Base-by-base conservation (phyloP, 1,140 invertebrate genomes). In the Chrysomallon squamiferum region DNA sequence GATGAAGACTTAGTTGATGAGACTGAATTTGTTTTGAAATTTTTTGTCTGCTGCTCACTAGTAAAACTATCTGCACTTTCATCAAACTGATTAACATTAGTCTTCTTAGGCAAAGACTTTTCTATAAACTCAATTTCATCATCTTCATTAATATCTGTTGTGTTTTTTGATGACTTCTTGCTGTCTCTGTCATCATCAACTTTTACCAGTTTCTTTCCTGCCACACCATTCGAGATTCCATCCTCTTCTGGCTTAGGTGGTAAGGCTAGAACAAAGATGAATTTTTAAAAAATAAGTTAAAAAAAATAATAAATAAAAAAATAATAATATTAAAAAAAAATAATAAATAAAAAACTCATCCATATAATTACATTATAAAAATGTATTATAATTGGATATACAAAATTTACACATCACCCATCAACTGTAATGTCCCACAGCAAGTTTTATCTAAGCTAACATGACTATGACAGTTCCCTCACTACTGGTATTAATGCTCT, bases 211-310 rank as follows among this genome's bases (percentile, higher is more conserved):
- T 78, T 78, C 62, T 76, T 76, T n/a, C 70, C 71, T 57, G 76
- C 56, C 35, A 75, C 71, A 35, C 80, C 78, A 78, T 83, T 82
- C 78, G 81, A 82, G 79, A 83, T 84, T 78, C 76, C 80, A 72
- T 83, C 83, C 77, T 83, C 83, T 68, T 82, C 78, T 73, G 80
- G 71, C 66, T 83, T 83, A 45, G 75, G 72, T 57, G 79, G 73
- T 77, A 84, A 78, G 71, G 81, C 81, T 83, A 70, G 11, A 71
- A 76, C 20, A 35, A 38, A 6, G 68, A 18, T n/a, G n/a, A n/a
- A n/a, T n/a, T n/a, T n/a, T n/a, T n/a, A n/a, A n/a, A n/a, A n/a
- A n/a, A 54, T 60, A 65, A 43, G n/a, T 29, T 6, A 49, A 13
- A 35, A 27, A 60, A 32, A 50, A 50, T 22, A 22, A 50, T 50